Evolutionary conservation across 2,797 vertebrate genomes (phyloP).

Genomic region (Crotalus adamanteus): DNA sequence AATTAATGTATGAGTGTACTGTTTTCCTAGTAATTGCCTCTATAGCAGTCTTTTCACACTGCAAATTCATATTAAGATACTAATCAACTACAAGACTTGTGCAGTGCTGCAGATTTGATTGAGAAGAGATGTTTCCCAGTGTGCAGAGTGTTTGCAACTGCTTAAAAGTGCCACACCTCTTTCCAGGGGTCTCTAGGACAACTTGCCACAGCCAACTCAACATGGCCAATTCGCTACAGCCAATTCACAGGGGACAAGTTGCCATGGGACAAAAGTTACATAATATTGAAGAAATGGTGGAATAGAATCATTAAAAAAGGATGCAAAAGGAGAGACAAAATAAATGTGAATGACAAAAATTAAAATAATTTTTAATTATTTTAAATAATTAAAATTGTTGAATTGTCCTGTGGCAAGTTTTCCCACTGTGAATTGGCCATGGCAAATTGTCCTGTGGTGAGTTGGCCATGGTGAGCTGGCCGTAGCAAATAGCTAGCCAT

Average conservation of each 20-base stretch:
- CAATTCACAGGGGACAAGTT: too few species aligned
- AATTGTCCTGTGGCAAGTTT: neutral
- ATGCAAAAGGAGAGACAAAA: too few species aligned
- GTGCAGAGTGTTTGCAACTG: neutral
- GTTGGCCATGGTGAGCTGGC: neutral
- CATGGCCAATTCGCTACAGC: too few species aligned
- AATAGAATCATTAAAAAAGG: too few species aligned
- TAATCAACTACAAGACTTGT: neutral
- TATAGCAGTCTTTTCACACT: neutral
- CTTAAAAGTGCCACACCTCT: neutral
- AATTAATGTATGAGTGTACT: too few species aligned
- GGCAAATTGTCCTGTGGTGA: neutral
- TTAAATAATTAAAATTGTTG: neutral
- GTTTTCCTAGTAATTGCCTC: neutral
- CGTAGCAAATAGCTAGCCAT: neutral
- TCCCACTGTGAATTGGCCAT: too few species aligned
- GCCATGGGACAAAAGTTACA: too few species aligned
- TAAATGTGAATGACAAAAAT: too few species aligned
- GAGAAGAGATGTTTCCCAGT: neutral
- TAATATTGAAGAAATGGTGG: too few species aligned
- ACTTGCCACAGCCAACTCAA: neutral
- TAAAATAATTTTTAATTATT: too few species aligned
- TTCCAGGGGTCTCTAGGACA: neutral
- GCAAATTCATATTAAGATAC: neutral
- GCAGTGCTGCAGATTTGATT: neutral